These are phyloP conservation scores for Adelognathus sp. DNA, from an alignment of 2,888 invertebrate genomes.

Conservation along the genomic window DNA sequence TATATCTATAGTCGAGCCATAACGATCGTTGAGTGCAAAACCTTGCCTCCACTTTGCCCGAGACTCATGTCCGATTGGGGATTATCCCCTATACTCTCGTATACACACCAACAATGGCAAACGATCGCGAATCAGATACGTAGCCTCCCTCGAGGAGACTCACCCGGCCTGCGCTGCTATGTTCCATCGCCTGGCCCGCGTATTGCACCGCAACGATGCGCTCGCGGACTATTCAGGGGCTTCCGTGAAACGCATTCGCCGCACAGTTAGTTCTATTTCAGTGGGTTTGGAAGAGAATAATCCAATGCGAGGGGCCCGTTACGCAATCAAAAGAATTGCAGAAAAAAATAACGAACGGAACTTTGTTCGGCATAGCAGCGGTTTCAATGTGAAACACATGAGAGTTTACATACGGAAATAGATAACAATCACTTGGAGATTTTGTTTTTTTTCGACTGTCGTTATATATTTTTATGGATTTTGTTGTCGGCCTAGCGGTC, in stretches of 20 bases:
- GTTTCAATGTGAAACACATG: not conserved
- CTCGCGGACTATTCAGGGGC: conserved; percentile 18
- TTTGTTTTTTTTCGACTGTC: too few relatives aligned
- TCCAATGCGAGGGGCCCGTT: conserved; percentile 39
- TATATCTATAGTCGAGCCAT: not conserved
- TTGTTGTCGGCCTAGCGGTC: too few relatives aligned
- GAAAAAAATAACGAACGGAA: conserved; percentile 14
- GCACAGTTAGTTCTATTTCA: conserved; percentile 60
- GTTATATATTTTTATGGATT: too few relatives aligned
- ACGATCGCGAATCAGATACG: conserved; percentile 62
- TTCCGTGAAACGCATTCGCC: conserved; percentile 53
- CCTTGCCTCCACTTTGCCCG: conserved; percentile 39
- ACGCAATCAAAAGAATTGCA: conserved; percentile 45
- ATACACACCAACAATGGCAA: conserved; percentile 62
- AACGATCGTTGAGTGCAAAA: conserved; percentile 7
- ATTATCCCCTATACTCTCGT: conserved; percentile 37
- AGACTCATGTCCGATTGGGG: conserved; percentile 52
- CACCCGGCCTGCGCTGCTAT: not conserved
- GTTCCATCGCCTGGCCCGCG: too few relatives aligned
- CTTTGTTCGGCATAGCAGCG: not conserved
- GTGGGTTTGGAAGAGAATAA: conserved; percentile 55
- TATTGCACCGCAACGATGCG: conserved; percentile 37
- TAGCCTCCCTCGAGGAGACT: conserved; percentile 44
- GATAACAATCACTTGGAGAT: too few relatives aligned
- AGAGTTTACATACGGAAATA: not conserved